These are phyloP conservation scores for Tinamus guttatus DNA, from an alignment of 2,113 vertebrate genomes.

Conservation along the genomic window DNA sequence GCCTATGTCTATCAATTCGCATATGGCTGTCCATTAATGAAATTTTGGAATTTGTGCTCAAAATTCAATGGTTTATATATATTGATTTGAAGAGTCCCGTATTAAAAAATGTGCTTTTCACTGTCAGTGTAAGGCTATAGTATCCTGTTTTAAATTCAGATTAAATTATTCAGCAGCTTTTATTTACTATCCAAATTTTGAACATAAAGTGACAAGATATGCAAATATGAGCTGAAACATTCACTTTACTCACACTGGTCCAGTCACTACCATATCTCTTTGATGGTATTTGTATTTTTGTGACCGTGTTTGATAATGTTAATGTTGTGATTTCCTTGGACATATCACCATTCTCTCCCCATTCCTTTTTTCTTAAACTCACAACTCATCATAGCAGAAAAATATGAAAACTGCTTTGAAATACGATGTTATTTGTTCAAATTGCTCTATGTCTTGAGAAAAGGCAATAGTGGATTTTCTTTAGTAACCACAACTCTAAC, in stretches of 20 bases:
- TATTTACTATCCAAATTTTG: slow-evolving; percentile 14
- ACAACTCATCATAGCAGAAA: not conserved
- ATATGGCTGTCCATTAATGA: slow-evolving; percentile 1
- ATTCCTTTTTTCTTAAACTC: not conserved
- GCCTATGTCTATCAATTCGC: not conserved
- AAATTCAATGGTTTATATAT: not conserved
- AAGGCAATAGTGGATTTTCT: not conserved
- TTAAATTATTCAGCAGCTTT: not conserved
- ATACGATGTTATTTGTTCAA: not conserved
- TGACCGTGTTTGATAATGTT: not conserved
- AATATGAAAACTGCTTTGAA: not conserved
- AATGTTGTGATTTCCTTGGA: not conserved
- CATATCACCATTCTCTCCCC: not conserved
- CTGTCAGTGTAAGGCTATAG: not conserved
- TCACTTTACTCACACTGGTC: not conserved
- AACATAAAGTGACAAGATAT: not conserved
- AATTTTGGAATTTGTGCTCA: not conserved
- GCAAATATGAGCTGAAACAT: not conserved
- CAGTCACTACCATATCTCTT: not conserved
- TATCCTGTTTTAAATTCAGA: not conserved
- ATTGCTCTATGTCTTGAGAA: not conserved
- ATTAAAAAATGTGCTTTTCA: not conserved
- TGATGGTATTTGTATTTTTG: not conserved
- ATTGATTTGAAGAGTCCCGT: not conserved
- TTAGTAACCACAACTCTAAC: not conserved